Conservation (phyloP, 2,797 vertebrate genomes). For the Setipinna tenuifilis region DNA sequence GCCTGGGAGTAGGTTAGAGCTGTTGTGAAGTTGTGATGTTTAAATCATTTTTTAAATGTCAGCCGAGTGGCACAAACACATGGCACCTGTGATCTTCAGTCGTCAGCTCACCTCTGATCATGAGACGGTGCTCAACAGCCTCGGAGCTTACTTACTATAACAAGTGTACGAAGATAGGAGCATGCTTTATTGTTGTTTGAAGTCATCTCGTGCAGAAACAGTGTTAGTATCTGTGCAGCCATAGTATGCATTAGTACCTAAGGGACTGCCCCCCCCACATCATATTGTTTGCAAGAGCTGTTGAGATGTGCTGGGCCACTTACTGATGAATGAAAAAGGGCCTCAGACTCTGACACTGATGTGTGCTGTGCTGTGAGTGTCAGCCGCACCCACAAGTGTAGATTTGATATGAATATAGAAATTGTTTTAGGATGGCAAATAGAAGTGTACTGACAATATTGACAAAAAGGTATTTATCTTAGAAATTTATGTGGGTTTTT, state of each 20-base stretch:
- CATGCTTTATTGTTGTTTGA: slow-evolving; percentile 3
- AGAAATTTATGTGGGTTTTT: not conserved
- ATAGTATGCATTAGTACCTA: not conserved
- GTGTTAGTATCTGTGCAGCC: not conserved
- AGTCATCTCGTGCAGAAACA: not conserved
- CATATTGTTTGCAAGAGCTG: not conserved
- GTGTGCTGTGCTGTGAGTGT: not conserved
- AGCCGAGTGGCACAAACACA: not conserved
- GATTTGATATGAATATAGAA: not conserved
- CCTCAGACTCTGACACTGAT: not conserved
- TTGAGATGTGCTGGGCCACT: not conserved
- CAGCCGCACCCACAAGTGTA: not conserved
- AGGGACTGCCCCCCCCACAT: not conserved
- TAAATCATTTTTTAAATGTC: slow-evolving; percentile 13
- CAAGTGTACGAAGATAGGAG: not conserved
- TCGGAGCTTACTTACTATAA: not conserved
- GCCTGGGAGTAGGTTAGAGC: not conserved
- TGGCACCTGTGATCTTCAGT: slow-evolving; percentile 4
- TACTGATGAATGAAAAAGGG: not conserved
- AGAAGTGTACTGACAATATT: not conserved
- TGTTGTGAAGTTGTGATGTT: not conserved
- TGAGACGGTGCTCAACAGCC: not conserved
- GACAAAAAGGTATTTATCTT: not conserved
- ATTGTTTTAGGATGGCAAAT: not conserved
- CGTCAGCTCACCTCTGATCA: slow-evolving; percentile 7